Evolutionary conservation across 2,888 invertebrate genomes (phyloP), one percentile per base, ranked within the genome.

Genomic region (Pyrocoelia pectoralis): DNA sequence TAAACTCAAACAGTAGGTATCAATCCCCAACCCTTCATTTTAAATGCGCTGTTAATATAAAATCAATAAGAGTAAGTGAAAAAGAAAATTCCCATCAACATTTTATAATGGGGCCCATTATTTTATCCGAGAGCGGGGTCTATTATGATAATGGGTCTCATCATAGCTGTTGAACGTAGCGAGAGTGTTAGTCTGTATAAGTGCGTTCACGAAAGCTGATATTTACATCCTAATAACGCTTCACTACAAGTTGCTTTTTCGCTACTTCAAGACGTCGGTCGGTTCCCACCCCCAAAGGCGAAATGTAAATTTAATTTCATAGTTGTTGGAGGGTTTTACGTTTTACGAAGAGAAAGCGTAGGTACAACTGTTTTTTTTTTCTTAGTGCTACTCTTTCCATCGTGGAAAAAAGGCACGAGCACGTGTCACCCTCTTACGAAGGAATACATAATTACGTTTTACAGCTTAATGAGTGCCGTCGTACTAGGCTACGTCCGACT

Each of bases 271-370:
- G 33, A 50, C 48, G 49, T 18, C 46, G 33, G 33, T n/a, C 33
- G 33, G 9, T n/a, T n/a, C 10, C n/a, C n/a, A n/a, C 53, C 29
- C 48, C 50, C 48, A 18, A 28, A 29, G 57, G 53, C 49, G 53
- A 62, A 54, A 62, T 56, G 57, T 49, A 57, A 62, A 57, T 56
- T 62, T 57, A 56, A 57, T 62, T 62, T 62, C 57, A 53, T 62
- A 49, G 56, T 57, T 62, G 62, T 56, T 33, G 53, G 52, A 62
- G 56, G 52, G 52, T 46, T 57, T 56, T 48, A 50, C 46, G 52
- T 46, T 57, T 56, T 48, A 50, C 46, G 55, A 62, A 15, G 52
- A 61, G 52, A 61, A 48, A 14, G 61, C 54, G 28, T n/a, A n/a
- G n/a, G n/a, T 48, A 48, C 54, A 54, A 54, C 54, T 54, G 33